Percentiles rank a stretch among this genome's conserved stretches.
These are phyloP conservation scores for Thamnaconus septentrionalis DNA, from an alignment of 2,113 vertebrate genomes.

Conservation along the genomic window DNA sequence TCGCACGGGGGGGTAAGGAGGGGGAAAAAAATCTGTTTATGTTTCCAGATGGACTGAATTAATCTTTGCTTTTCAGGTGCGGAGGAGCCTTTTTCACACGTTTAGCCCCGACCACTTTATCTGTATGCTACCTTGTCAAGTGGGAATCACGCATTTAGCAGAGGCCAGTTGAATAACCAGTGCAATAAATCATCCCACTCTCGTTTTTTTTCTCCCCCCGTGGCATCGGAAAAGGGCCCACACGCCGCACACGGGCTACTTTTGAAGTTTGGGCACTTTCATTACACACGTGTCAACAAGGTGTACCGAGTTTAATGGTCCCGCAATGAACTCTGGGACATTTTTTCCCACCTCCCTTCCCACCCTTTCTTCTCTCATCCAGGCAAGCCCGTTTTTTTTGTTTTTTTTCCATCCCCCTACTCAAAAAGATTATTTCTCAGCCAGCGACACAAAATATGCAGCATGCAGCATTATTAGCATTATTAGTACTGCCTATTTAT, in stretches of 20 bases:
- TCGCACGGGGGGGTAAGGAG: constrained; percentile 9
- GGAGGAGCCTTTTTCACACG: constrained; percentile 47
- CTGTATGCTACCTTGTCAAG: constrained; percentile 56
- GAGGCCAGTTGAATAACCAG: constrained; percentile 58
- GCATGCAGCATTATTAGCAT: too few relatives aligned
- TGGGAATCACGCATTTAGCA: constrained; percentile 61
- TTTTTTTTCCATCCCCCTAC: background rate
- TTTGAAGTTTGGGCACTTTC: constrained; percentile 67
- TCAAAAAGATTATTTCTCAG: constrained; percentile 58
- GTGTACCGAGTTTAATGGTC: constrained; percentile 64
- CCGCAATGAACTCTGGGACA: constrained; percentile 42
- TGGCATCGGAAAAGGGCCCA: constrained; percentile 31
- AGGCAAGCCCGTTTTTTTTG: constrained; percentile 45
- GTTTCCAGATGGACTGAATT: constrained; percentile 62
- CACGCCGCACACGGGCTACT: constrained; percentile 37
- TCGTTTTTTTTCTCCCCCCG: constrained; percentile 34
- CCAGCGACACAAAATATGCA: constrained; percentile 26
- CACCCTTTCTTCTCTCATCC: background rate
- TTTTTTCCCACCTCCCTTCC: constrained; percentile 31
- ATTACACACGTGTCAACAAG: constrained; percentile 73
- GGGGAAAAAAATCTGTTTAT: constrained; percentile 21
- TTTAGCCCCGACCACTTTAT: constrained; percentile 53
- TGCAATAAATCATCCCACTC: constrained; percentile 66
- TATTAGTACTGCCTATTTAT: too few relatives aligned
- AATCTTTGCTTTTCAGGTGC: constrained; percentile 67